phyloP scores from a whole-genome alignment of 2,888 invertebrate genomes.

The Plagiodera versicolora region DNA sequence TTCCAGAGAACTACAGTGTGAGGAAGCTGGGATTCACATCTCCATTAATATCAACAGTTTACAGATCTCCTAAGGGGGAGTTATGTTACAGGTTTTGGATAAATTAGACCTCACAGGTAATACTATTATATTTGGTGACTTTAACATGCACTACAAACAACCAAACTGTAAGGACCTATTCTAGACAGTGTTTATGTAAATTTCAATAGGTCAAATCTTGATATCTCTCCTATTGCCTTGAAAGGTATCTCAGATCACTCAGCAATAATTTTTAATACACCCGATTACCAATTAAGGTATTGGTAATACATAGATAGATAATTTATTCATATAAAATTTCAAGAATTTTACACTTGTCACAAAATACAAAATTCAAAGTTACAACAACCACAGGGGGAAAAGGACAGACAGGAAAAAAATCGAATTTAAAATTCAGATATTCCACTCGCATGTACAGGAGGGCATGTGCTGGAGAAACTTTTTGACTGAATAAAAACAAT shows the following conservation, averaged over 20 bases:
- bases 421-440: no score
- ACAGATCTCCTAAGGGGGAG: not conserved
- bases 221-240: slow-evolving; percentile 6
- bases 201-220: slow-evolving; percentile 9
- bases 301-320: not conserved
- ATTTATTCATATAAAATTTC: not conserved
- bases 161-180: slow-evolving; percentile 6
- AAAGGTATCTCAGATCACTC: slow-evolving; percentile 9
- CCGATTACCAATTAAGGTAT: slow-evolving; percentile 6
- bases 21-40: slow-evolving; percentile 8
- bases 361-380: no score
- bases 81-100: slow-evolving; percentile 2
- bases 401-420: no score
- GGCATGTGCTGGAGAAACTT: not conserved
- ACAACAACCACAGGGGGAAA: no score
- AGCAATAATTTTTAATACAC: not conserved
- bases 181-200: slow-evolving; percentile 14
- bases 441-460: no score
- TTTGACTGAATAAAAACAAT: slow-evolving; percentile 1
- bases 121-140: slow-evolving; percentile 4
- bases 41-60: slow-evolving; percentile 8
- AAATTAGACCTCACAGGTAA: slow-evolving; percentile 5
- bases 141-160: slow-evolving; percentile 4
- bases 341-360: no score
- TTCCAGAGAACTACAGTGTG: slow-evolving; percentile 6